Percentiles rank a stretch among this genome's conserved stretches.
Evolutionary conservation across 2,888 invertebrate genomes (phyloP).

Genomic region (Hylaea fasciaria): DNA sequence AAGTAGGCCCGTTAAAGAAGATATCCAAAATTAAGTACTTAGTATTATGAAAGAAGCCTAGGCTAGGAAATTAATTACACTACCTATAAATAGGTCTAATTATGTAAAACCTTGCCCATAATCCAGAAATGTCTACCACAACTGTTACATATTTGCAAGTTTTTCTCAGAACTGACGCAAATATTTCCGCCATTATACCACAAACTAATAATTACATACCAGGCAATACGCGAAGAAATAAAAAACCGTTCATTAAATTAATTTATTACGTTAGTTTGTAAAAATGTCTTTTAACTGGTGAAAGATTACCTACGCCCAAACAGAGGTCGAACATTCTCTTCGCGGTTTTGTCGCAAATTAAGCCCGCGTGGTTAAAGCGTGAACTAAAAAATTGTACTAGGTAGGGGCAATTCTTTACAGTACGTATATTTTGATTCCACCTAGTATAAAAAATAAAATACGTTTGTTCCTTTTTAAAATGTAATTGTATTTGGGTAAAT

Average conservation of each 20-base stretch:
- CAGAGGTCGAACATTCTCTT: conserved; percentile 60
- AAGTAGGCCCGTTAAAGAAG: too few species aligned
- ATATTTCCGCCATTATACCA: conserved; percentile 27
- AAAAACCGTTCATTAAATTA: conserved; percentile 6
- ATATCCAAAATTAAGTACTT: too few species aligned
- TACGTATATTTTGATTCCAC: too few species aligned
- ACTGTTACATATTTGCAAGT: not conserved
- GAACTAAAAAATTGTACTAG: not conserved
- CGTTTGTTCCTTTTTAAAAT: too few species aligned
- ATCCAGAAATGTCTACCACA: not conserved
- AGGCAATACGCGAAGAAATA: conserved; percentile 5
- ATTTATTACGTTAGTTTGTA: conserved; percentile 37
- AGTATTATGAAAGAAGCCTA: too few species aligned
- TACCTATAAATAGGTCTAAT: too few species aligned
- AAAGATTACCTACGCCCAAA: conserved; percentile 49
- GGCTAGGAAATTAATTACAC: too few species aligned
- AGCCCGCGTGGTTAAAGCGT: conserved; percentile 12
- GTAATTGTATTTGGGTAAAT: too few species aligned
- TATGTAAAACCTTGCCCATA: not conserved
- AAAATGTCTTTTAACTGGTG: conserved; percentile 48
- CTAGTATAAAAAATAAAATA: too few species aligned
- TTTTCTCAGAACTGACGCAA: conserved; percentile 11
- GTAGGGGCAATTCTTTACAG: not conserved
- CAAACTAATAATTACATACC: conserved; percentile 19
- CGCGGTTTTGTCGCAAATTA: conserved; percentile 19